Percentiles rank a stretch among this genome's conserved stretches.
Evolutionary conservation across 37 sponge, comb jelly and placozoan species (phyloP).

Genomic region (Sycon ciliatum): DNA sequence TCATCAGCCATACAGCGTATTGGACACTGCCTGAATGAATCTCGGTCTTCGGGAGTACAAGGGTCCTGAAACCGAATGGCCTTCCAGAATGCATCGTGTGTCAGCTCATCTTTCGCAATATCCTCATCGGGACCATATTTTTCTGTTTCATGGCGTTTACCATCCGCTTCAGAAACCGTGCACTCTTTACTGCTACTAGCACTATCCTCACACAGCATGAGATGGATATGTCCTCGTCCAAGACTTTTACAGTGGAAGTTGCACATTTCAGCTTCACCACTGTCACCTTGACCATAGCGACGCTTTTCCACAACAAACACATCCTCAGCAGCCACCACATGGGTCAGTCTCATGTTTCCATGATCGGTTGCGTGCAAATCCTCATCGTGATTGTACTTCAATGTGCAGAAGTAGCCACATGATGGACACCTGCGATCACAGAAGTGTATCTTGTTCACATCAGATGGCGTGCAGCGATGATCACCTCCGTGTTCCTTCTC

Average conservation of each 20-base stretch:
- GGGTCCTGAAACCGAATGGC: background rate
- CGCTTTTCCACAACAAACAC: background rate
- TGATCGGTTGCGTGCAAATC: background rate
- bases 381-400: too few relatives aligned
- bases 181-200: too few relatives aligned
- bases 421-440: too few relatives aligned
- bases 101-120: background rate
- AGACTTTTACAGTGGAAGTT: background rate
- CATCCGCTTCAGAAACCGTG: too few relatives aligned
- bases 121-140: too few relatives aligned
- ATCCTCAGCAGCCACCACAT: background rate
- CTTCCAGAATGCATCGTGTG: background rate
- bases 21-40: background rate
- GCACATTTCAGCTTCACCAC: conserved; percentile 11
- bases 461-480: too few relatives aligned
- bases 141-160: too few relatives aligned
- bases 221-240: conserved; percentile 14
- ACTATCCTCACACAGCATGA: background rate
- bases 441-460: too few relatives aligned
- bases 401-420: too few relatives aligned
- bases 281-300: conserved; percentile 13
- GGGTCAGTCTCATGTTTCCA: background rate
- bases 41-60: background rate
- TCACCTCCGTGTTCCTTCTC: too few relatives aligned
- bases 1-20: background rate